Percentiles rank a stretch among this genome's conserved stretches.
Evolutionary conservation across 1,140 invertebrate species (phyloP).

Genomic region (Colletes gigas): DNA sequence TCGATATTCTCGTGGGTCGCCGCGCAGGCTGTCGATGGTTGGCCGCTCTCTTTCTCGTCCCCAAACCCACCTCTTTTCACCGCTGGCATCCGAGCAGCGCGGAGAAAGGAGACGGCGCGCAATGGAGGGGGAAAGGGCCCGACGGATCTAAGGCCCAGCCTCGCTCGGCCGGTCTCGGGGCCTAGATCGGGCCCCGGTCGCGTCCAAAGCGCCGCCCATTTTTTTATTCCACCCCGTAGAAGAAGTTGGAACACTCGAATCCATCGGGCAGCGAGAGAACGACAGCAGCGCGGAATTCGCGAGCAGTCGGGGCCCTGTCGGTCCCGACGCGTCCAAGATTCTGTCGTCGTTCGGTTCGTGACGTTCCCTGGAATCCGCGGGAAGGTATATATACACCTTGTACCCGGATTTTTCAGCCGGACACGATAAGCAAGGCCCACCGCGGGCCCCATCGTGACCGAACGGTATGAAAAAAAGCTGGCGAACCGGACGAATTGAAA

Average conservation of each 20-base stretch:
- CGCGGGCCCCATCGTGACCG: too few relatives aligned
- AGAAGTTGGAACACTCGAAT: slow-evolving; percentile 44
- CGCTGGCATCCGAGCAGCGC: not conserved
- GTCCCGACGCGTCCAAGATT: slow-evolving; percentile 49
- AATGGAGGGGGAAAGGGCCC: slow-evolving; percentile 52
- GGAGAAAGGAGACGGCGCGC: slow-evolving; percentile 31
- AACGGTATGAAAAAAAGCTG: not conserved
- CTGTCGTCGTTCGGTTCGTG: slow-evolving; percentile 33
- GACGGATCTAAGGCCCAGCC: slow-evolving; percentile 71
- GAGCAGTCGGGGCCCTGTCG: not conserved
- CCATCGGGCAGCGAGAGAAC: not conserved
- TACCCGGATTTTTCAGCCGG: slow-evolving; percentile 42
- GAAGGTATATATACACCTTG: slow-evolving; percentile 38
- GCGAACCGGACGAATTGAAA: slow-evolving; percentile 29
- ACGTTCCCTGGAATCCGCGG: slow-evolving; percentile 50
- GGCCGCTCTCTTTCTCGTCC: slow-evolving; percentile 60
- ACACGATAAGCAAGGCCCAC: slow-evolving; percentile 18
- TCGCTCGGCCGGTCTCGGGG: slow-evolving; percentile 58
- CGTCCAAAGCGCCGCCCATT: slow-evolving; percentile 78
- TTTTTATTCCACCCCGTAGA: slow-evolving; percentile 71
- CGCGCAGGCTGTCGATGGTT: slow-evolving; percentile 71
- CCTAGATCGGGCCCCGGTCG: slow-evolving; percentile 63
- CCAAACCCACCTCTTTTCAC: slow-evolving; percentile 29
- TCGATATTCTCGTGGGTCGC: slow-evolving; percentile 74
- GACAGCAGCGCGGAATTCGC: slow-evolving; percentile 58